phyloP scores from a whole-genome alignment of 2,113 vertebrate species.

The Tachysurus vachellii region DNA sequence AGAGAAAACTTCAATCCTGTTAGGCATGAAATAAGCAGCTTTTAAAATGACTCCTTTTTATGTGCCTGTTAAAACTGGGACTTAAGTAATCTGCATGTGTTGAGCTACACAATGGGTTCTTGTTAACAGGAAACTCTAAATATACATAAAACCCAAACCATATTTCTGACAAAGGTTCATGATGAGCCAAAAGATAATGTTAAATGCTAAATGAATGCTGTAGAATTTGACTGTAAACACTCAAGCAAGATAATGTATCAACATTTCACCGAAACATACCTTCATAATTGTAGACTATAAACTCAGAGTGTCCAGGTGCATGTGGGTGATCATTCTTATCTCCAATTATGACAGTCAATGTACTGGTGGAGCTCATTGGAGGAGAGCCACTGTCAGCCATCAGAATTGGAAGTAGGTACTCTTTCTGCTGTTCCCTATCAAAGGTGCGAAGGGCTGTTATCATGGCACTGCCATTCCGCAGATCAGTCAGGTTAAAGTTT shows the following conservation, averaged over 20 bases:
- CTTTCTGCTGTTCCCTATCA: slow-evolving; percentile 81
- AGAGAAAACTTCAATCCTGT: slow-evolving; percentile 67
- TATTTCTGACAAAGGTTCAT: slow-evolving; percentile 56
- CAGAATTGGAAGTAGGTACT: slow-evolving; percentile 78
- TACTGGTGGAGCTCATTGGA: slow-evolving; percentile 83
- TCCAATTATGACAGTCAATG: slow-evolving; percentile 78
- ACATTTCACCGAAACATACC: slow-evolving; percentile 66
- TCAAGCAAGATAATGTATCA: slow-evolving; percentile 58
- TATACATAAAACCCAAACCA: slow-evolving; percentile 61
- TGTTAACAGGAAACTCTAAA: slow-evolving; percentile 65
- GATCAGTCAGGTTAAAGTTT: slow-evolving; percentile 81
- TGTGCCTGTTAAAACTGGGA: slow-evolving; percentile 63
- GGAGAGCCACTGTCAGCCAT: slow-evolving; percentile 84
- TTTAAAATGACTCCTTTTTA: slow-evolving; percentile 64
- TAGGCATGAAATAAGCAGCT: slow-evolving; percentile 68
- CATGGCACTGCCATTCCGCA: slow-evolving; percentile 80
- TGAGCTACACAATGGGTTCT: slow-evolving; percentile 57
- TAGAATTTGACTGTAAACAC: slow-evolving; percentile 48
- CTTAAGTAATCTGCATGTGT: slow-evolving; percentile 64
- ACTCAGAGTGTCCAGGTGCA: slow-evolving; percentile 79
- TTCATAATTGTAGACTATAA: slow-evolving; percentile 81
- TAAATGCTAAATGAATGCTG: slow-evolving; percentile 65
- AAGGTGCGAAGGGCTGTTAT: slow-evolving; percentile 77
- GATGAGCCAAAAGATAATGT: slow-evolving; percentile 61
- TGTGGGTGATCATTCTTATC: slow-evolving; percentile 87